Conservation (phyloP, 2,888 invertebrate species). For the Dryobota labecula region DNA sequence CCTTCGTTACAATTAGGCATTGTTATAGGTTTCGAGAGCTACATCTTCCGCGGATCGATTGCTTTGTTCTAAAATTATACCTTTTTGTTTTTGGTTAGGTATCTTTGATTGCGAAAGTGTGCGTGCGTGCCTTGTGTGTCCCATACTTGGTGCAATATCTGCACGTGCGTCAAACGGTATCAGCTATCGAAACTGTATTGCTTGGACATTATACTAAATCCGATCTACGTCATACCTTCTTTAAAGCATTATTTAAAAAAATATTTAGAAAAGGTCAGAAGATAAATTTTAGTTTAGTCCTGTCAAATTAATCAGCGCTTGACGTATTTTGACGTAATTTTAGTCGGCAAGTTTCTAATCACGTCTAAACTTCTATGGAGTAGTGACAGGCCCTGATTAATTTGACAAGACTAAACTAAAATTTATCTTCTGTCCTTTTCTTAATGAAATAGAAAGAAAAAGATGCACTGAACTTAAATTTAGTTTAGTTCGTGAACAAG, state of each 20-base stretch:
- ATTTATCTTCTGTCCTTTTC: too few species aligned
- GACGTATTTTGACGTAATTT: too few species aligned
- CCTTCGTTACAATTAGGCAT: slow-evolving; percentile 68
- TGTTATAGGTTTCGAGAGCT: slow-evolving; percentile 34
- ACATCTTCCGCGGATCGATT: slow-evolving; percentile 40
- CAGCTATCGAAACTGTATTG: slow-evolving; percentile 7
- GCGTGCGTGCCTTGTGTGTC: slow-evolving; percentile 7
- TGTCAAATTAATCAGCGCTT: too few species aligned
- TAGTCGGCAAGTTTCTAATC: too few species aligned
- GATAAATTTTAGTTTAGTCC: too few species aligned
- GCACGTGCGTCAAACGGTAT: slow-evolving; percentile 43
- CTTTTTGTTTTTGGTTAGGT: slow-evolving; percentile 33
- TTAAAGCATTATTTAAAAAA: slow-evolving; percentile 37
- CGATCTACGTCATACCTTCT: slow-evolving; percentile 28
- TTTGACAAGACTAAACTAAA: too few species aligned
- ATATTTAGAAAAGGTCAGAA: too few species aligned
- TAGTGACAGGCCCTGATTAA: too few species aligned
- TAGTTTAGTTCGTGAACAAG: too few species aligned
- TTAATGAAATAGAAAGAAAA: too few species aligned
- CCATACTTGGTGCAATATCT: slow-evolving; percentile 29
- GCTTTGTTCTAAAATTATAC: slow-evolving; percentile 29
- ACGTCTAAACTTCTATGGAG: too few species aligned
- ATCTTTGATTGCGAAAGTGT: slow-evolving; percentile 23
- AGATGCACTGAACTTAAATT: too few species aligned
- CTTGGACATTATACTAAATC: slow-evolving; percentile 5